A percentile compares a stretch with the other conserved stretches of the same genome.
Evolutionary conservation across 2,797 vertebrate genomes (phyloP).

Genomic region (Amniataba percoides): DNA sequence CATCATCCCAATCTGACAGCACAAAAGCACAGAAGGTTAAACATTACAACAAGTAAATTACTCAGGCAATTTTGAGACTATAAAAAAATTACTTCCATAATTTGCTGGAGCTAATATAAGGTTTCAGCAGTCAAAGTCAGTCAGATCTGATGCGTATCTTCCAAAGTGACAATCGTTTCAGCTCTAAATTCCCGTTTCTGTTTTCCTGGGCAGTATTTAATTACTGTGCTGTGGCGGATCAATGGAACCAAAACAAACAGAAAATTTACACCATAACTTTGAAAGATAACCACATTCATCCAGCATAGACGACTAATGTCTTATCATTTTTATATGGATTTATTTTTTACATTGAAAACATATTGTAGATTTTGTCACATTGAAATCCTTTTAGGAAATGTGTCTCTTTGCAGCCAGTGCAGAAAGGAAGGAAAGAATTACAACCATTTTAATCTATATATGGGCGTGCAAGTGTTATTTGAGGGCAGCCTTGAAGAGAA

Average conservation of each 20-base stretch:
- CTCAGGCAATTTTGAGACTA: background rate
- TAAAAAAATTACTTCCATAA: conserved; percentile 1
- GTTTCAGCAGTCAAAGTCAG: conserved; percentile 8
- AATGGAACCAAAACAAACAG: background rate
- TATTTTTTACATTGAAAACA: background rate
- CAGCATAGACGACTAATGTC: background rate
- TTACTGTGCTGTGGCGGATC: background rate
- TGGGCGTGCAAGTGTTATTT: background rate
- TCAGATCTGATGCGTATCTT: conserved; percentile 22
- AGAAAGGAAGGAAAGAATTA: background rate
- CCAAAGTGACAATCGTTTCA: conserved; percentile 6
- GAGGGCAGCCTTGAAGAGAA: background rate
- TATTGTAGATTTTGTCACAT: background rate
- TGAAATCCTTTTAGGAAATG: background rate
- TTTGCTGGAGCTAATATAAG: conserved; percentile 11
- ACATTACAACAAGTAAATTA: conserved; percentile 13
- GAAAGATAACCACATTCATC: conserved; percentile 2
- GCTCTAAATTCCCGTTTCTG: conserved; percentile 9
- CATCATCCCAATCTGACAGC: conserved; percentile 75
- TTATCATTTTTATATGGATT: conserved; percentile 17
- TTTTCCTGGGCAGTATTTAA: conserved; percentile 7
- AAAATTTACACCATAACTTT: background rate
- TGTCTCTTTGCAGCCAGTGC: background rate
- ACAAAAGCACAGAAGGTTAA: conserved; percentile 14
- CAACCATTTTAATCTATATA: background rate